Evolutionary conservation across 2,888 invertebrate species (phyloP), one percentile per base, ranked within the genome.

Genomic region (Sesia bembeciformis): DNA sequence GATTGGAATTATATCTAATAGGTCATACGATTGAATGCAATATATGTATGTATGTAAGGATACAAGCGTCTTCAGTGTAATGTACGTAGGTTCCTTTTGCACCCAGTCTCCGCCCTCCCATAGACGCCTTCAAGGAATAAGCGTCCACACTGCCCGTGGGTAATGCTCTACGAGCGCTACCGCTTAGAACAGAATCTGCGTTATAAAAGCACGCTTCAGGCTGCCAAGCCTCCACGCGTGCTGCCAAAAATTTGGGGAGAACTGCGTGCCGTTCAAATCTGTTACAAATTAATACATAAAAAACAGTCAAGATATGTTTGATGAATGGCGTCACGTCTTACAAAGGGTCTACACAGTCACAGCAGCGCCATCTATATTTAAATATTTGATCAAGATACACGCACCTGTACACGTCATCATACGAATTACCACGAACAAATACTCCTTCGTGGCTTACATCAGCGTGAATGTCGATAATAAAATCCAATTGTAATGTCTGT

Each of bases 1-100:
- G 23, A 23, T 23, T 23, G 23, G 23, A 23, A 23, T 23, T 23
- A 23, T 23, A 23, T 23, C 23, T 23, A 23, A 2, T 23, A 1
- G 23, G 23, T 23, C 23, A 1, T 23, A 23, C 23, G 23, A 2
- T 23, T 23, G 23, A 23, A 23, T 23, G 23, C 23, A 23, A 23
- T 23, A 23, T 23, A 2, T 23, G 23, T 23, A 23, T 23, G 23
- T 23, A 23, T 23, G 23, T 23, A 85, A 95, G 95, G 96, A 96
- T 96, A 98, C 98, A 98, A 64, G 95, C 94, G 67, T 98, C 97
- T 90, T 98, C 98, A 46, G 96, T 98, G 76, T 98, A 98, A 41
- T 96, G 94, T 56, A 96, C 91, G 56, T 94, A 90, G 1, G 93
- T 93, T 54, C 94, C 91, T 3, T 92, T 91, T 52, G 93, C 92